phyloP scores from a whole-genome alignment of 2,888 invertebrate species.

The Carabus problematicus region DNA sequence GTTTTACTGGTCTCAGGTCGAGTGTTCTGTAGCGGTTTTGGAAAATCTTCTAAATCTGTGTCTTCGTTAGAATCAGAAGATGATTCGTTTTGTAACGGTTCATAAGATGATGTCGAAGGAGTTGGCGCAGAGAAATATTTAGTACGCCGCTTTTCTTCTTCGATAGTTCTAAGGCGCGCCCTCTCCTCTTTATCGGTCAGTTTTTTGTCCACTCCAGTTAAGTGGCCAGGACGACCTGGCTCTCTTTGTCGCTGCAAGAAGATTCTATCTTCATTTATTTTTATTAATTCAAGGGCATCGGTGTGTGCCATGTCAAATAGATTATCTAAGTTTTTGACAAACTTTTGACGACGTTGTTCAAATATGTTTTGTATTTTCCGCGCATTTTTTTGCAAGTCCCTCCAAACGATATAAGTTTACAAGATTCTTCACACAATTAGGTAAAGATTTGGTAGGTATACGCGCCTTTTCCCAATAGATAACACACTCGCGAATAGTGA shows the following conservation, averaged over 20 bases:
- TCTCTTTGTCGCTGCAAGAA: slow-evolving; percentile 42
- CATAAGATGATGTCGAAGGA: too few relatives aligned
- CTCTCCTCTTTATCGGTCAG: slow-evolving; percentile 48
- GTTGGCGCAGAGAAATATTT: too few relatives aligned
- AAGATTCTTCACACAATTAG: slow-evolving; percentile 46
- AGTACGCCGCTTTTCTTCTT: too few relatives aligned
- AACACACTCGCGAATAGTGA: slow-evolving; percentile 36
- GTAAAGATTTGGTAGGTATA: slow-evolving; percentile 46
- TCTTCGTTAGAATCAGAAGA: too few relatives aligned
- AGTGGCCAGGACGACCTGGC: slow-evolving; percentile 48
- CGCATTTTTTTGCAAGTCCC: slow-evolving; percentile 50
- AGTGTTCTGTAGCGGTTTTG: too few relatives aligned
- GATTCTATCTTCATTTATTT: slow-evolving; percentile 35
- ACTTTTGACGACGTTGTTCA: slow-evolving; percentile 40
- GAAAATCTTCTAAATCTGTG: too few relatives aligned
- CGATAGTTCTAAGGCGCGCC: too few relatives aligned
- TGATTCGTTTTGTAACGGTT: too few relatives aligned
- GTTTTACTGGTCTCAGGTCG: too few relatives aligned
- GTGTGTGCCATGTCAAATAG: slow-evolving; percentile 29
- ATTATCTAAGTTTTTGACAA: slow-evolving; percentile 46
- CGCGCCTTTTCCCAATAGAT: slow-evolving; percentile 51
- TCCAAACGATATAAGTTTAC: slow-evolving; percentile 50
- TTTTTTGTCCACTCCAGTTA: slow-evolving; percentile 49
- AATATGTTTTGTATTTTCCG: slow-evolving; percentile 45
- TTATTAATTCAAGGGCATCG: slow-evolving; percentile 36